These are phyloP conservation scores for Pelusios castaneus DNA, from an alignment of 2,113 vertebrate genomes.

Conservation along the genomic window DNA sequence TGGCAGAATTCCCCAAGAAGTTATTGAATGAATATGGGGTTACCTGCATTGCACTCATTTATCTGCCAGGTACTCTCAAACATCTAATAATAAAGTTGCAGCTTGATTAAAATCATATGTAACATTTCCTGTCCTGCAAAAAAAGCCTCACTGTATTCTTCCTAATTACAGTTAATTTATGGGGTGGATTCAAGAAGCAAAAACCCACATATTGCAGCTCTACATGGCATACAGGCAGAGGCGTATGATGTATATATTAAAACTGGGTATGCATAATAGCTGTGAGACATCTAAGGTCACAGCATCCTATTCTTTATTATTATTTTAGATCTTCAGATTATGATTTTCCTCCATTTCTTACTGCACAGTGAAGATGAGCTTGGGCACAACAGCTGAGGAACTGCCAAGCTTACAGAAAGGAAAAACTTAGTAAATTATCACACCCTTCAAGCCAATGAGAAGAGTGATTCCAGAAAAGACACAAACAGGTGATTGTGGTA, in stretches of 20 bases:
- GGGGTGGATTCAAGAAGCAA: not conserved
- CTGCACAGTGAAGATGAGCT: constrained; percentile 12
- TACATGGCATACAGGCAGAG: not conserved
- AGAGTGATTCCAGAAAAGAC: constrained; percentile 23
- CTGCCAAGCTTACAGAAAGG: not conserved
- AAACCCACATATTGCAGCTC: not conserved
- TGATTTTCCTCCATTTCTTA: constrained; percentile 3
- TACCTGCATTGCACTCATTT: no score
- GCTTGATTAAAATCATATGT: no score
- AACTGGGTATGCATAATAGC: not conserved
- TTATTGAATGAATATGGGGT: no score
- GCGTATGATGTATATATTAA: not conserved
- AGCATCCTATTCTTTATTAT: constrained; percentile 25
- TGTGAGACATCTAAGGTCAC: not conserved
- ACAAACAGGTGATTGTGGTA: not conserved
- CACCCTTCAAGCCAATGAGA: constrained; percentile 16
- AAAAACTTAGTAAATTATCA: constrained; percentile 40
- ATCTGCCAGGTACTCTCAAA: no score
- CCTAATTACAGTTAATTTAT: not conserved
- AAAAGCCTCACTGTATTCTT: not conserved
- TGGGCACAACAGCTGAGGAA: constrained; percentile 34
- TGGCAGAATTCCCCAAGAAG: no score
- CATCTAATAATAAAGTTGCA: no score
- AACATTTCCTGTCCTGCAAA: not conserved
- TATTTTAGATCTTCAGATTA: constrained; percentile 44